Evolutionary conservation across 2,888 invertebrate genomes (phyloP).

Genomic region (Drosophila demipolita): DNA sequence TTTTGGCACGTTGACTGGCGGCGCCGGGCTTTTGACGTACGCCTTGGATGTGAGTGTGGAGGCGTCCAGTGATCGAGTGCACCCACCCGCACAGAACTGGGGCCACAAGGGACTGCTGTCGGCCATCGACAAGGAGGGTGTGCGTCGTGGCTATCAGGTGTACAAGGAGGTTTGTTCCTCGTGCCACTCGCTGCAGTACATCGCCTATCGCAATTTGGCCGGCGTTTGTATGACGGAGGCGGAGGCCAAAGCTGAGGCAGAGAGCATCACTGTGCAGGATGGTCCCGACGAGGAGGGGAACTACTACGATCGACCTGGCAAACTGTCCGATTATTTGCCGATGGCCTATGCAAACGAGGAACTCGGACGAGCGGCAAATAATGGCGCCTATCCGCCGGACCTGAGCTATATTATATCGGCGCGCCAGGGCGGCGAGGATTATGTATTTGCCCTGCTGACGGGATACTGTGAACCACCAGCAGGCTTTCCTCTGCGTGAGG

Average conservation of each 20-base stretch:
- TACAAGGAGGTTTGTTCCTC: slow-evolving; percentile 99
- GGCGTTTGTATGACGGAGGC: slow-evolving; percentile 95
- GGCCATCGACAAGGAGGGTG: slow-evolving; percentile 94
- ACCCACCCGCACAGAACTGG: slow-evolving; percentile 94
- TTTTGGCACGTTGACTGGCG: slow-evolving; percentile 93
- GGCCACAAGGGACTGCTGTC: slow-evolving; percentile 91
- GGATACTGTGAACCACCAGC: slow-evolving; percentile 98
- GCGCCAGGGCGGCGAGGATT: slow-evolving; percentile 97
- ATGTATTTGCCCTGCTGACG: slow-evolving; percentile 97
- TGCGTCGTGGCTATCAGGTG: slow-evolving; percentile 96
- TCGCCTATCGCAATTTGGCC: slow-evolving; percentile 96
- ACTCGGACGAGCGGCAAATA: slow-evolving; percentile 98
- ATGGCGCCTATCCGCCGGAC: slow-evolving; percentile 98
- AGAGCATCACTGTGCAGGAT: slow-evolving; percentile 90
- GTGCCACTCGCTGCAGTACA: slow-evolving; percentile 97
- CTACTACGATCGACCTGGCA: slow-evolving; percentile 97
- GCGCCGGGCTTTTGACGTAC: slow-evolving; percentile 92
- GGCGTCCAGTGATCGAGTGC: slow-evolving; percentile 92
- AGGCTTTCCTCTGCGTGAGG: slow-evolving; percentile 93
- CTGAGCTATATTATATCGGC: slow-evolving; percentile 94
- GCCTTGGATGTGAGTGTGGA: slow-evolving; percentile 94
- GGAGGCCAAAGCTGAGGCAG: slow-evolving; percentile 98
- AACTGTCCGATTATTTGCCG: slow-evolving; percentile 95
- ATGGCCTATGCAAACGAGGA: slow-evolving; percentile 98
- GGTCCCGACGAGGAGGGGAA: slow-evolving; percentile 95